Conservation (phyloP, 2,888 invertebrate species). For the Tenthredo livida region DNA sequence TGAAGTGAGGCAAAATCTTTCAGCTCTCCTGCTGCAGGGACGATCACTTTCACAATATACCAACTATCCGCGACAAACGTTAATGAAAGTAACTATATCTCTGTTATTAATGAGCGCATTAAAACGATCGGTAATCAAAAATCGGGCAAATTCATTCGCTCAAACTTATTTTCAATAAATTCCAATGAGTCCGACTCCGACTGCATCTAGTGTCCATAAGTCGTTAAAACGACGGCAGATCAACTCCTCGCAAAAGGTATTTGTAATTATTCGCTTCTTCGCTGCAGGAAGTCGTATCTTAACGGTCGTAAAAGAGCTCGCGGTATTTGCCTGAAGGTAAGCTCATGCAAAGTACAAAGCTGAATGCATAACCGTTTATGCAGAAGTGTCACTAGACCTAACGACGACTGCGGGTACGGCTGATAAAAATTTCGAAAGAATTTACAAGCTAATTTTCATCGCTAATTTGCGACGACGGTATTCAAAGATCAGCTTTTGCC, state of each 20-base stretch:
- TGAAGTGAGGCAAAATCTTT: background rate
- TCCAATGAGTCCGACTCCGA: background rate
- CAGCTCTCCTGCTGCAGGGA: too few relatives aligned
- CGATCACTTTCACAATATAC: background rate
- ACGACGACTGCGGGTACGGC: background rate
- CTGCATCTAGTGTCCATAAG: background rate
- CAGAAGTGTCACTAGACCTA: conserved; percentile 54
- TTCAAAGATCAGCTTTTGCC: background rate
- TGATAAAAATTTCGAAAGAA: conserved; percentile 1
- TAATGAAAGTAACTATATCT: background rate
- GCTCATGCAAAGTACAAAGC: conserved; percentile 68
- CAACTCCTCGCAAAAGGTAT: conserved; percentile 67
- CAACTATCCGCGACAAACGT: background rate
- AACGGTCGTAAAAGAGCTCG: conserved; percentile 66
- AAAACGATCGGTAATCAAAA: background rate
- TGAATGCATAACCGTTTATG: conserved; percentile 57
- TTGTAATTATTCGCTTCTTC: conserved; percentile 70
- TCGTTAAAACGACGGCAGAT: conserved; percentile 62
- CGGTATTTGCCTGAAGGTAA: conserved; percentile 59
- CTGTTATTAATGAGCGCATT: background rate
- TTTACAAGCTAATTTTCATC: conserved; percentile 20
- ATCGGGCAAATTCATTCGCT: conserved; percentile 54
- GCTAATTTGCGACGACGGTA: conserved; percentile 11
- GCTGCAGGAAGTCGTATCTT: conserved; percentile 71
- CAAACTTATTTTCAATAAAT: conserved; percentile 58